phyloP scores from a whole-genome alignment of 2,888 invertebrate species.

The Neocrepidodera transversa region DNA sequence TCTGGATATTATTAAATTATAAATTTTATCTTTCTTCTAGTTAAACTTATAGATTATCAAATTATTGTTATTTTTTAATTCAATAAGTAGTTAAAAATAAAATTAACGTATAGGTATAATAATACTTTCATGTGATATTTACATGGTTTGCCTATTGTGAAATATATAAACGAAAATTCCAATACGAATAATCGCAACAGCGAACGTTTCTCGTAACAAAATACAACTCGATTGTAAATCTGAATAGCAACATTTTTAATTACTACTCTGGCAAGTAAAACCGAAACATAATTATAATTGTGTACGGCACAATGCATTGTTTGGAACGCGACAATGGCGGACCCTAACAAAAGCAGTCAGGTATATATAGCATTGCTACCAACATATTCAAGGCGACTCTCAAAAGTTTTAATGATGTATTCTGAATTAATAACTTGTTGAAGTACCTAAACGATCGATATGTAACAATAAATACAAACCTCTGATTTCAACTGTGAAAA shows the following conservation, averaged over 20 bases:
- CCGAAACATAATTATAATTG: conserved; percentile 61
- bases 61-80: too few relatives aligned
- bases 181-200: conserved; percentile 23
- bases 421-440: conserved; percentile 61
- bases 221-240: conserved; percentile 38
- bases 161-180: background rate
- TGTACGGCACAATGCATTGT: conserved; percentile 59
- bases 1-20: too few relatives aligned
- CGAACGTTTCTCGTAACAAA: conserved; percentile 32
- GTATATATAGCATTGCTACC: conserved; percentile 58
- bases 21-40: too few relatives aligned
- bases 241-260: conserved; percentile 54
- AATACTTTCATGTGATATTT: too few relatives aligned
- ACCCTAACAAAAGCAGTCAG: conserved; percentile 58
- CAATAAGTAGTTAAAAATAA: too few relatives aligned
- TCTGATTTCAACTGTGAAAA: conserved; percentile 15
- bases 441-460: conserved; percentile 57
- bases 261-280: conserved; percentile 57
- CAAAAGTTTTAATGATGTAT: conserved; percentile 63
- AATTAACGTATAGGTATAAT: too few relatives aligned
- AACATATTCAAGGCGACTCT: conserved; percentile 59
- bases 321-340: conserved; percentile 54
- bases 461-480: conserved; percentile 48
- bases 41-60: too few relatives aligned
- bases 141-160: too few relatives aligned